Evolutionary conservation across 2,113 vertebrate species (phyloP), one percentile per base, ranked within the genome.

Genomic region (Redunca redunca): DNA sequence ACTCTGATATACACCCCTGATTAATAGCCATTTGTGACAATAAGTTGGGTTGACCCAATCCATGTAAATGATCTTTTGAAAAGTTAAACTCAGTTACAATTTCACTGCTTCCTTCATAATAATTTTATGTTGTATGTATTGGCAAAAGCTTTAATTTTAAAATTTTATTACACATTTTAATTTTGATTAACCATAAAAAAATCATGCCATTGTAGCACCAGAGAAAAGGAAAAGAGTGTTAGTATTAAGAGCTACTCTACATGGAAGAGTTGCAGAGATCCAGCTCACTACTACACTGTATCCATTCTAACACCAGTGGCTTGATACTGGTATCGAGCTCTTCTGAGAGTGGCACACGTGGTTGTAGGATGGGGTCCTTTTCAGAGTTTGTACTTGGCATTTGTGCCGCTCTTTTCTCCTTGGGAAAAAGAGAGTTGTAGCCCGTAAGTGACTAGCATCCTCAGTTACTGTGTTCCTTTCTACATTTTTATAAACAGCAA

Each of bases 251-350:
- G 1, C 1, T 92, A 13, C 33, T 14, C 1, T 21, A 7, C 2
- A 1, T 43, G 26, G 10, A 14, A 94, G 17, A 19, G 2, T 48
- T 52, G 12, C 28, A 23, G 36, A 48, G 23, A 67, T 40, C 30
- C 4, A 15, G 28, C 43, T 85, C 8, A 30, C 3, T 30, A 5
- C 2, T 53, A 0, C 8, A 3, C 7, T 52, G 25, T 0, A 36
- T 5, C 7, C 9, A 15, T 25, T 28, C 14, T 21, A 77, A 46
- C 7, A 52, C 11, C 10, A 33, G 2, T 46, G 26, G 1, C 48
- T 28, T 40, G 48, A 16, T 55, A 7, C 6, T 5, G 4, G 9
- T 26, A 33, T 23, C 10, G 19, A 58, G 28, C 3, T 55, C 14
- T 28, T 46, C 50, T 81, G 16, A 80, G 5, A 7, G 26, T 2